Evolutionary conservation across 2,888 invertebrate genomes (phyloP), one percentile per base, ranked within the genome.

Genomic region (Theretra japonica): DNA sequence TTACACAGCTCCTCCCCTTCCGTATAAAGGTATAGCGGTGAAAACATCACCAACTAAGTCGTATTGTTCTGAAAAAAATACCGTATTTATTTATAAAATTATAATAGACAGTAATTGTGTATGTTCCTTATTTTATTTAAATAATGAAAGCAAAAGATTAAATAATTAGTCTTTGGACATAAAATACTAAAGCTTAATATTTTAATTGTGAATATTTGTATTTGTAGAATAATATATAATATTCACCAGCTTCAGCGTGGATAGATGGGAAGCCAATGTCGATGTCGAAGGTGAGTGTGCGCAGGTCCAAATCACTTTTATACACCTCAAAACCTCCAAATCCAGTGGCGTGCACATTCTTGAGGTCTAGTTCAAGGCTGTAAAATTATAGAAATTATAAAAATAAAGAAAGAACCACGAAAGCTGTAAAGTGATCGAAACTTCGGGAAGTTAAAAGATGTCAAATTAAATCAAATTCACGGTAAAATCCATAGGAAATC

Each of bases 1-100:
- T 87, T 76, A 92, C 91, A 85, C 75, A 21, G 87, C 73, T 65
- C 68, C 74, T 28, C 91, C 91, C 53, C 79, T 71, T 33, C 91
- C 91, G 33, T 73, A 73, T 48, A 73, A 57, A 53, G 73, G 70
- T 25, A 73, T 68, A 19, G 68, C 73, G 65, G 57, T 30, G 21
- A 70, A 73, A 17, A 73, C 15, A 23, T 73, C 59, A 53, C 73
- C 73, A 68, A 68, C 72, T 78, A 91, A 78, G 68, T 86, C 79
- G 57, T 91, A 92, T 71, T 81, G 72, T 23, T 87, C 91, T 91
- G 83, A 11, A 82, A 85, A 41, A 48, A 48, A 28, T 23, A 33
- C 33, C 33, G 4, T 33, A 7, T 8, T 33, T 33, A 33, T 33
- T 33, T 28, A 33, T 33, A 33, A 11, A 41, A 41, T 41, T 41